Base-by-base conservation (phyloP, 2,888 invertebrate genomes). In the Pycnomerus fuliginosus region DNA sequence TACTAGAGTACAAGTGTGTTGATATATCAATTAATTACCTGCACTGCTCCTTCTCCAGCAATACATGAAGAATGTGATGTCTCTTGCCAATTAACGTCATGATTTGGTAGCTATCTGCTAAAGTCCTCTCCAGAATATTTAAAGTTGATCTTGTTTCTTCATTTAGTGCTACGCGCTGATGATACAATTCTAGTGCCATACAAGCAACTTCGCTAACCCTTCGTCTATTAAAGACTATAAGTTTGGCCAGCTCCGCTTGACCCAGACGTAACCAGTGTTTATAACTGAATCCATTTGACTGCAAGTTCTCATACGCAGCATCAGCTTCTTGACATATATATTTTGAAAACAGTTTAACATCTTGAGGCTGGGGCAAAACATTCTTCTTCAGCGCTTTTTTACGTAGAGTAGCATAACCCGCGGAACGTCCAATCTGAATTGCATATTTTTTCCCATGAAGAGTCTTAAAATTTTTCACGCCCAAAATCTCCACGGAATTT, bases 311-410 rank as follows among this genome's bases (percentile, higher is more conserved):
- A 5, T 13, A 12, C 3, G 4, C 3, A 3, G 13, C 4, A 5
- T 4, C n/a, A 4, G 30, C 30, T 13, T 29, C 12, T 5, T 29
- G 3, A 13, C 4, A 5, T 11, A 29, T 29, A n/a, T 13, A 14
- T 4, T 11, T 13, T 7, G 14, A 12, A 29, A 29, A 29, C 3
- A 29, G 30, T 14, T 29, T 29, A 10, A 29, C 14, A 29, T 29
- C 30, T 14, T 29, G 3, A 3, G 30, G 4, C 5, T 29, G 13
- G 4, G 30, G 30, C 4, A 29, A 13, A 4, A 14, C 13, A 4
- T 5, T 3, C n/a, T 29, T 3, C 14, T 13, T 8, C 14, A 4
- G 10, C 4, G 30, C 14, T 12, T 13, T 29, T n/a, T 29, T 4
- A 3, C 14, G 12, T 13, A 29, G 14, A 4, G 4, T 11, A 3